Conservation (phyloP, 1,140 invertebrate genomes). For the Octopus sinensis region DNA sequence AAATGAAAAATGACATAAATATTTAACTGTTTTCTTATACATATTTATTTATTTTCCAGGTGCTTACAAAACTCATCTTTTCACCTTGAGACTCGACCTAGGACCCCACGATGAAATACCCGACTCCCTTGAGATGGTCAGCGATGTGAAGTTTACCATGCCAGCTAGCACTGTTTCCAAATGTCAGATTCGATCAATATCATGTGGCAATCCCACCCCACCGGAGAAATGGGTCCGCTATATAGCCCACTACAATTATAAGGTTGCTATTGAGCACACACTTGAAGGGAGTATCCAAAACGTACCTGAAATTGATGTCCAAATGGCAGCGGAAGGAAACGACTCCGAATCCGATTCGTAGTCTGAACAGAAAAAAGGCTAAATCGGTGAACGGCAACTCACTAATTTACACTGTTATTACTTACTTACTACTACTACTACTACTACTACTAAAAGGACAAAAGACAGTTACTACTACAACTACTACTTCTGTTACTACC, state of each 20-base stretch:
- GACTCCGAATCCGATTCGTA: too few species aligned
- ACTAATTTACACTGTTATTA: too few species aligned
- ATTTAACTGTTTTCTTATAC: too few species aligned
- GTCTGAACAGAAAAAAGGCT: too few species aligned
- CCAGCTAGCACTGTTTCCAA: slow-evolving; percentile 95
- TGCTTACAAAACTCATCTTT: slow-evolving; percentile 89
- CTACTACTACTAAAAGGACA: too few species aligned
- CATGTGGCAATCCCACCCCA: slow-evolving; percentile 85
- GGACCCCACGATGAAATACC: slow-evolving; percentile 97
- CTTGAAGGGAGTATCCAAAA: slow-evolving; percentile 24
- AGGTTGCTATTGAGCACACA: slow-evolving; percentile 56
- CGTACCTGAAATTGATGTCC: background rate
- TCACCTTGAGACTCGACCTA: slow-evolving; percentile 87
- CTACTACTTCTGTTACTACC: too few species aligned
- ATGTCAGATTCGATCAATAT: slow-evolving; percentile 91
- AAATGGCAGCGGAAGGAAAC: background rate
- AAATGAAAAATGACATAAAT: too few species aligned
- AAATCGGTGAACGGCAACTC: too few species aligned
- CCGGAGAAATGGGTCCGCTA: slow-evolving; percentile 98
- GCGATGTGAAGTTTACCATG: slow-evolving; percentile 97
- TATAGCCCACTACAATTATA: slow-evolving; percentile 93
- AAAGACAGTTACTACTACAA: too few species aligned
- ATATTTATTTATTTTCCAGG: slow-evolving; percentile 8
- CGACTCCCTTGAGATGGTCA: slow-evolving; percentile 81
- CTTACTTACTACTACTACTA: too few species aligned